Conservation (phyloP, 2,888 invertebrate genomes). For the Ypsolopha sequella region DNA sequence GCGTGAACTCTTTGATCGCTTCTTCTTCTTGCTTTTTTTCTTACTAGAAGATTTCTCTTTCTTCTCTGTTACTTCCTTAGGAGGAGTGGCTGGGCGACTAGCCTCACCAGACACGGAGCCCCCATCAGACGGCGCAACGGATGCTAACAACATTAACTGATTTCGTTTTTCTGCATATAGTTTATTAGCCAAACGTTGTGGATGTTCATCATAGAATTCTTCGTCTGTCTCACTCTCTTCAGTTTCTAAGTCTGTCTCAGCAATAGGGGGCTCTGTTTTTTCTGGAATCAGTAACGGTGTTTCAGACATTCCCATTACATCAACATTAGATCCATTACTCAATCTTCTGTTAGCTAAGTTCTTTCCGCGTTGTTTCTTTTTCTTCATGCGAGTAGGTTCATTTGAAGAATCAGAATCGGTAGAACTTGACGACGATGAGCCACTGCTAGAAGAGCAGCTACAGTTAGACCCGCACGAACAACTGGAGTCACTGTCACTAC, state of each 20-base stretch:
- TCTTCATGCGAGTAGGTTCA: conserved; percentile 49
- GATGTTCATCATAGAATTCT: conserved; percentile 89
- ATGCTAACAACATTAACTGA: conserved; percentile 73
- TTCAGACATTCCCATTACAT: conserved; percentile 65
- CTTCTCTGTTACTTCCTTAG: conserved; percentile 50
- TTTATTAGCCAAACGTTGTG: conserved; percentile 80
- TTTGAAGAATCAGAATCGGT: conserved; percentile 61
- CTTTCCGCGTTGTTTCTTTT: conserved; percentile 52
- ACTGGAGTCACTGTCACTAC: conserved; percentile 78
- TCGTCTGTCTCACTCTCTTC: conserved; percentile 89
- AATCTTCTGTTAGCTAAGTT: conserved; percentile 41
- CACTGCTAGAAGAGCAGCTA: conserved; percentile 81
- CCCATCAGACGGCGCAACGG: conserved; percentile 72
- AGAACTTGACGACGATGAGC: conserved; percentile 75
- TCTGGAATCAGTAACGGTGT: conserved; percentile 55
- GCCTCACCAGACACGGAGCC: conserved; percentile 71
- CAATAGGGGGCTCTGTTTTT: conserved; percentile 73
- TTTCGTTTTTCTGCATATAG: conserved; percentile 81
- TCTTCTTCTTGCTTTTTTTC: conserved; percentile 79
- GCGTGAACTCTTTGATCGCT: conserved; percentile 57
- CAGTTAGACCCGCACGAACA: conserved; percentile 89
- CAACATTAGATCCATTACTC: conserved; percentile 64
- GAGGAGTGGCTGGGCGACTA: conserved; percentile 75
- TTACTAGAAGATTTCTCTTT: conserved; percentile 65
- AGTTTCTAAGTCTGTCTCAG: conserved; percentile 88